Percentiles rank a stretch among this genome's conserved stretches.
These are phyloP conservation scores for Acanthopagrus latus DNA, from an alignment of 2,797 vertebrate genomes.

Conservation along the genomic window DNA sequence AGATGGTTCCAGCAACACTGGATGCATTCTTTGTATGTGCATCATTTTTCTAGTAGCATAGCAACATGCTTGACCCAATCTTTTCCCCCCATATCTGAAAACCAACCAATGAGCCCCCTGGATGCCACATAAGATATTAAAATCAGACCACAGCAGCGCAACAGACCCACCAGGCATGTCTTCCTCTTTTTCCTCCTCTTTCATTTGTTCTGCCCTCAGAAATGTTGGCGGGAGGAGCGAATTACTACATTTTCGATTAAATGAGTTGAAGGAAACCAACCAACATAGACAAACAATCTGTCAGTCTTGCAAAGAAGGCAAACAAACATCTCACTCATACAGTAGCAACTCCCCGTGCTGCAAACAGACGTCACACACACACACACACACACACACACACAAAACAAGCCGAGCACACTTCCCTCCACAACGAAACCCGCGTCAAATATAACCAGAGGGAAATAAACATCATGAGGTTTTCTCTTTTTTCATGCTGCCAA, in stretches of 20 bases:
- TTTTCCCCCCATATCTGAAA: slow-evolving; percentile 1
- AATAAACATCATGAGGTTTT: slow-evolving; percentile 70
- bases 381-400: slow-evolving; percentile 9
- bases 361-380: slow-evolving; percentile 36
- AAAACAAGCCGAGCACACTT: slow-evolving; percentile 24
- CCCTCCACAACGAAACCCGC: slow-evolving; percentile 46
- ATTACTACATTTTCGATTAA: slow-evolving; percentile 44
- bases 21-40: slow-evolving; percentile 6
- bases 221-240: slow-evolving; percentile 27
- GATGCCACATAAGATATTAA: slow-evolving; percentile 22
- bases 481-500: slow-evolving; percentile 68
- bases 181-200: slow-evolving; percentile 1
- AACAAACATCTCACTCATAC: slow-evolving; percentile 39
- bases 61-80: slow-evolving; percentile 35
- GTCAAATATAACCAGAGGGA: slow-evolving; percentile 63
- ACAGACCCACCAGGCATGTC: slow-evolving; percentile 10
- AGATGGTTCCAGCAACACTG: background rate
- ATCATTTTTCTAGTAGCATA: slow-evolving; percentile 30
- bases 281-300: slow-evolving; percentile 46
- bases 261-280: slow-evolving; percentile 18
- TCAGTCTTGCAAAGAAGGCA: slow-evolving; percentile 46
- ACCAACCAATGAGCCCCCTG: slow-evolving; percentile 20
- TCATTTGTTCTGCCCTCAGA: slow-evolving; percentile 22
- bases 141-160: slow-evolving; percentile 21
- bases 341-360: slow-evolving; percentile 25